A percentile compares a stretch with the other conserved stretches of the same genome.
phyloP scores from a whole-genome alignment of 1,140 invertebrate species.

The Drosophila quadrilineata region DNA sequence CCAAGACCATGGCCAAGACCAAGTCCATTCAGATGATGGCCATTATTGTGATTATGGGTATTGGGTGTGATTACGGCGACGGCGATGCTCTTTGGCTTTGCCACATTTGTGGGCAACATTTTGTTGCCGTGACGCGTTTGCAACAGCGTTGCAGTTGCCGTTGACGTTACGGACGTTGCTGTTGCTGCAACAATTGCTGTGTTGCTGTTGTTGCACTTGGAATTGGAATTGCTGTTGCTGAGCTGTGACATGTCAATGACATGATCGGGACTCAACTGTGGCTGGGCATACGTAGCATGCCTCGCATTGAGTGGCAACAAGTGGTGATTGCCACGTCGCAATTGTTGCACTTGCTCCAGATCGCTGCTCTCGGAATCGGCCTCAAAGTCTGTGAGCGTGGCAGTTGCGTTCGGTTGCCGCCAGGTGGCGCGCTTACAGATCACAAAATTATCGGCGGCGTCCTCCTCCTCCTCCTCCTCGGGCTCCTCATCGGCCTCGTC shows the following conservation, averaged over 20 bases:
- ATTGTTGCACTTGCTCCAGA: conserved; percentile 61
- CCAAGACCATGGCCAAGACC: conserved; percentile 42
- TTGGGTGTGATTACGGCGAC: conserved; percentile 75
- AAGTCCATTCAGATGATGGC: conserved; percentile 20
- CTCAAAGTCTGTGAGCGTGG: conserved; percentile 76
- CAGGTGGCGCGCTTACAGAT: conserved; percentile 55
- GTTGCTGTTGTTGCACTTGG: too few relatives aligned
- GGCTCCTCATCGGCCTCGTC: conserved; percentile 71
- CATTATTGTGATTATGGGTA: conserved; percentile 28
- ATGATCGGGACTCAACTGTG: neutral
- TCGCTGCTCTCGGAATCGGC: conserved; percentile 81
- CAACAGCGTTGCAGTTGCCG: conserved; percentile 28
- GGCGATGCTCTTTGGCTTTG: conserved; percentile 66
- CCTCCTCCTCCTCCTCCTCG: conserved; percentile 57
- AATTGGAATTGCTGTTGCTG: conserved; percentile 16
- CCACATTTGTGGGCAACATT: conserved; percentile 50
- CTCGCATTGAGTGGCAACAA: neutral
- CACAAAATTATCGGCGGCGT: conserved; percentile 51
- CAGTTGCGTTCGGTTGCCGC: conserved; percentile 34
- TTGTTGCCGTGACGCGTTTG: conserved; percentile 45
- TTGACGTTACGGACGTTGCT: too few relatives aligned
- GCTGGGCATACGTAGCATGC: neutral
- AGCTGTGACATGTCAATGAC: conserved; percentile 25
- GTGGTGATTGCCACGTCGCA: conserved; percentile 21
- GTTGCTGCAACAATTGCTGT: too few relatives aligned